phyloP scores from a whole-genome alignment of 2,797 vertebrate genomes.

The Bufotes viridis region DNA sequence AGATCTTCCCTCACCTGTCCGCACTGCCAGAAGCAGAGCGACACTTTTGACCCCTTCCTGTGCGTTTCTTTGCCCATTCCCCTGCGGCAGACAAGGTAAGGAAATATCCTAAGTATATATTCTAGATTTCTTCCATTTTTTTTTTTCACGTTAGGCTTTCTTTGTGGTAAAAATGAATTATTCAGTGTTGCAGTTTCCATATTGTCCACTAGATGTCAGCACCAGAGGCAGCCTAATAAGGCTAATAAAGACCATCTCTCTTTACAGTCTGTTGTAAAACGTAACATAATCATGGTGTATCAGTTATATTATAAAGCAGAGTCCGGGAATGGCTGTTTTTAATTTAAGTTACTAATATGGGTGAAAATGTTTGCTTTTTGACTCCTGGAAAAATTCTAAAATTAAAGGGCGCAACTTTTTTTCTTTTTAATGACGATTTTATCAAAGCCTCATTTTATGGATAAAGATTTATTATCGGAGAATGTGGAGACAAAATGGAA shows the following conservation, averaged over 20 bases:
- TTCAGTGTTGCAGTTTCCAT: not conserved
- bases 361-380: not conserved
- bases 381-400: not conserved
- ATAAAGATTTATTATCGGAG: not conserved
- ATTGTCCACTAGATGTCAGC: not conserved
- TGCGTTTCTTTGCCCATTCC: conserved; percentile 94
- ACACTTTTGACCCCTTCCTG: conserved; percentile 92
- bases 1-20: conserved; percentile 96
- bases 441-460: too few species aligned
- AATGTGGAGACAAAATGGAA: not conserved
- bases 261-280: not conserved
- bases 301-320: not conserved
- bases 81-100: conserved; percentile 89
- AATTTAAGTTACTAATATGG: not conserved
- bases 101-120: not conserved
- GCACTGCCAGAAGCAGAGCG: conserved; percentile 94
- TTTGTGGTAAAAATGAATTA: not conserved
- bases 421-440: too few species aligned
- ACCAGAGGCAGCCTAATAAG: not conserved
- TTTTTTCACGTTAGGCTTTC: not conserved
- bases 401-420: too few species aligned
- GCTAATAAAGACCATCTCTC: too few species aligned
- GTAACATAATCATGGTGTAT: not conserved
- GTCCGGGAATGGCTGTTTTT: not conserved
- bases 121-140: not conserved